Percentiles rank a stretch among this genome's conserved stretches.
Conservation (phyloP, 2,888 invertebrate genomes). For the Tipula unca region DNA sequence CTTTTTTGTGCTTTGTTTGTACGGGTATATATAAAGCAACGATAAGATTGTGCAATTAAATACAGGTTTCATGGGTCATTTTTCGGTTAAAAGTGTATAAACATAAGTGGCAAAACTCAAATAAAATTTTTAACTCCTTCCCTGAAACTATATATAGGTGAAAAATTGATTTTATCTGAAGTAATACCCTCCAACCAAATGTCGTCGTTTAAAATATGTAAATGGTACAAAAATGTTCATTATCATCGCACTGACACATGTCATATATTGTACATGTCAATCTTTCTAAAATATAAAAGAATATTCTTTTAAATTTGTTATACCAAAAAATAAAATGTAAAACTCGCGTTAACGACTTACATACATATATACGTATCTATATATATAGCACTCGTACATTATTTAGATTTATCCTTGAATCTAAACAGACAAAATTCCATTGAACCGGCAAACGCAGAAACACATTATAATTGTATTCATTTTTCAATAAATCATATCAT, state of each 20-base stretch:
- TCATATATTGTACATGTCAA: not conserved
- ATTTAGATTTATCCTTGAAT: not conserved
- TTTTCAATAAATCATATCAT: not conserved
- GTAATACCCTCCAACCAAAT: not conserved
- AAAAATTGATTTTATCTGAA: not conserved
- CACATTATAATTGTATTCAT: not conserved
- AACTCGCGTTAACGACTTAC: no score
- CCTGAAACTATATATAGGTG: no score
- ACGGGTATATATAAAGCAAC: not conserved
- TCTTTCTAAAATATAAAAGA: not conserved
- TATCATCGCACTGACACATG: not conserved
- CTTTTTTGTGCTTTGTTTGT: not conserved
- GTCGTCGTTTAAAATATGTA: not conserved
- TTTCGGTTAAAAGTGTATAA: no score
- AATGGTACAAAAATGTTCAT: not conserved
- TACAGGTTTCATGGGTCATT: not conserved
- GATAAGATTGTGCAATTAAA: not conserved
- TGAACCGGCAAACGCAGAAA: not conserved
- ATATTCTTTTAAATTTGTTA: no score
- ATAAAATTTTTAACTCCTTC: no score
- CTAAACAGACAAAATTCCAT: not conserved
- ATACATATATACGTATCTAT: no score
- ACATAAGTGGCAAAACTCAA: no score
- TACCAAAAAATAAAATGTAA: no score
- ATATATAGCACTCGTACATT: no score